Conservation (phyloP, 2,888 invertebrate species). For the Artemia sinica region DNA sequence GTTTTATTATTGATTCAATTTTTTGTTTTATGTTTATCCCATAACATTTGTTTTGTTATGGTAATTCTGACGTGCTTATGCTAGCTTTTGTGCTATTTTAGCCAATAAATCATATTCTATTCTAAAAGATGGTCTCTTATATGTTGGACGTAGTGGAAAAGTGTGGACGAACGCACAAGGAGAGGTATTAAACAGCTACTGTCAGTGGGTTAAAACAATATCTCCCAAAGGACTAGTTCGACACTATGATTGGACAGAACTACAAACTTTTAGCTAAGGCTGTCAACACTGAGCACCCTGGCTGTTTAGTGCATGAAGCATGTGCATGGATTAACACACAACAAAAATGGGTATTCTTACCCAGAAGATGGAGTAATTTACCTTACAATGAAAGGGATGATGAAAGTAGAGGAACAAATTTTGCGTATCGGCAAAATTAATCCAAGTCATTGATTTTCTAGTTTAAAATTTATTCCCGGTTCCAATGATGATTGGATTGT, state of each 20-base stretch:
- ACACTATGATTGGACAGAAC: constrained; percentile 40
- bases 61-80: too few relatives aligned
- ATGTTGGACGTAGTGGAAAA: constrained; percentile 87
- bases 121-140: constrained; percentile 67
- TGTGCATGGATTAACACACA: constrained; percentile 70
- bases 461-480: constrained; percentile 89
- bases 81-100: too few relatives aligned
- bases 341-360: constrained; percentile 79
- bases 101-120: too few relatives aligned
- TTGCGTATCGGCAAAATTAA: constrained; percentile 43
- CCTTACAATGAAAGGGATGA: constrained; percentile 78
- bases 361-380: constrained; percentile 66
- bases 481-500: constrained; percentile 71
- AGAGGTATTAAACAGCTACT: constrained; percentile 63
- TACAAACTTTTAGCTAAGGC: constrained; percentile 48
- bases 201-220: constrained; percentile 80
- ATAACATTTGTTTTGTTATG: too few relatives aligned
- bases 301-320: constrained; percentile 94
- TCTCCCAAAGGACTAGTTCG: constrained; percentile 57
- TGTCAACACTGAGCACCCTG: constrained; percentile 71
- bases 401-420: constrained; percentile 71
- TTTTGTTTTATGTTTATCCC: too few relatives aligned
- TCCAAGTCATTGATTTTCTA: constrained; percentile 76
- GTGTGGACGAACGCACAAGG: constrained; percentile 86
- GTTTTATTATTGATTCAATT: too few relatives aligned